phyloP scores from a whole-genome alignment of 2,888 invertebrate species.

The Amphipoea lucens region DNA sequence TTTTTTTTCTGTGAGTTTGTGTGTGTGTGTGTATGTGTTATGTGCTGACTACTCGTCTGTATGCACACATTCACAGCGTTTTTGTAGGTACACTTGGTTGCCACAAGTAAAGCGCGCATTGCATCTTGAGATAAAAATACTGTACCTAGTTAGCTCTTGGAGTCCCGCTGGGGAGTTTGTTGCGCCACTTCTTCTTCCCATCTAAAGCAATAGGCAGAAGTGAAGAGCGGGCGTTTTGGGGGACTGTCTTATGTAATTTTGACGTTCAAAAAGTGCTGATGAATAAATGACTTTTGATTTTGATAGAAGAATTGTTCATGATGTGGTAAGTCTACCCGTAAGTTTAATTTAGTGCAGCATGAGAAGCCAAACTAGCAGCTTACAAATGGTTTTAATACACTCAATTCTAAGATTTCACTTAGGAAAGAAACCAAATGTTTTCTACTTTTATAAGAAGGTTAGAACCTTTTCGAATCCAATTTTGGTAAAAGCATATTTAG shows the following conservation, averaged over 20 bases:
- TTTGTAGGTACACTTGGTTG: neutral
- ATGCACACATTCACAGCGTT: neutral
- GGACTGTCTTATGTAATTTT: neutral
- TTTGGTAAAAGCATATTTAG: conserved; percentile 59
- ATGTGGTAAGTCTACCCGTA: neutral
- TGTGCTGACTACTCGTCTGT: neutral
- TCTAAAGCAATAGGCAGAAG: neutral
- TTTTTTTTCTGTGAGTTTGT: no score
- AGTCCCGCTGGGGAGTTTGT: neutral
- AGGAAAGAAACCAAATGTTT: conserved; percentile 22
- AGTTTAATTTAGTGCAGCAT: neutral
- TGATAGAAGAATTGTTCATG: neutral
- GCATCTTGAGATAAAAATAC: no score
- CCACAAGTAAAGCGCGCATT: neutral
- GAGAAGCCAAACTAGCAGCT: neutral
- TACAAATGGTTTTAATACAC: neutral
- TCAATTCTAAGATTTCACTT: conserved; percentile 6
- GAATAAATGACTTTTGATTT: neutral
- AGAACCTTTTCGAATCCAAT: conserved; percentile 53
- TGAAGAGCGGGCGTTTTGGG: neutral
- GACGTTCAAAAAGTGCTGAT: neutral
- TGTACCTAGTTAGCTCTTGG: no score
- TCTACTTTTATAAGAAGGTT: conserved; percentile 11
- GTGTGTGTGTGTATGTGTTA: no score
- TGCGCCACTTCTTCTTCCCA: neutral